Base-by-base conservation (phyloP, 2,797 vertebrate genomes). In the Cuculus canorus region DNA sequence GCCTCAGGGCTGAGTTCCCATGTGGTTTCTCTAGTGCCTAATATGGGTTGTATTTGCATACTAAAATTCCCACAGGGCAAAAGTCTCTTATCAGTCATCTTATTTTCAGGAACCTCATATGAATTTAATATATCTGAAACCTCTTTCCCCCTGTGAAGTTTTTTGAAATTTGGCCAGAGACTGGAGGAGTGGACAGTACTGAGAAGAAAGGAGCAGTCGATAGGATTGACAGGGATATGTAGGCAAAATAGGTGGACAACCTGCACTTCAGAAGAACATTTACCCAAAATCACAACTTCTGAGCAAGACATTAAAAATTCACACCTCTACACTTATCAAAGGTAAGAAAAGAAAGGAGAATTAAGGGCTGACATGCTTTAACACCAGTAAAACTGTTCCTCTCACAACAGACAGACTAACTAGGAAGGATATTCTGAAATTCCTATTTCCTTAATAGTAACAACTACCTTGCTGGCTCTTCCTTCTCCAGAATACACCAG, bases 61-160 rank as follows among this genome's bases (percentile, higher is more conserved):
- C 47, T 82, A 77, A 70, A 91, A 91, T 80, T 85, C 72, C 56
- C 76, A 66, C 9, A 56, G 11, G 56, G 47, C 52, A 71, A 77
- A 91, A 92, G 18, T 54, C 64, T 73, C 54, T 48, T 59, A 91
- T 80, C 78, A 80, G 54, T 43, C 59, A 70, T 79, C 21, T 87
- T 65, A 78, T 93, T 90, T 94, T 93, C 56, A 90, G 56, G 30
- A 92, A 81, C 30, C 35, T 93, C 60, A n/a, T n/a, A 61, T 8
- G n/a, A 83, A 59, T 86, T 88, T 43, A 80, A 19, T 17, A 13
- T 23, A 61, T 61, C n/a, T 48, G 39, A 94, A 93, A 75, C 5
- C 9, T 70, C 60, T 47, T 72, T 80, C 10, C 5, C 10, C 68
- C 43, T 60, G 13, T 56, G 39, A 86, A 11, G 72, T 17, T 19